Percentiles rank a stretch among this genome's conserved stretches.
Evolutionary conservation across 1,140 invertebrate species (phyloP).

Genomic region (Apis mellifera): Amel_HAv3.1 CM009946.2:3982501-3983000

Average conservation of each 20-base stretch:
- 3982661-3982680: constrained; percentile 51
- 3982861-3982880: constrained; percentile 64
- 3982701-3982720: constrained; percentile 53
- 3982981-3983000: constrained; percentile 81
- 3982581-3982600: background rate
- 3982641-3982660: constrained; percentile 52
- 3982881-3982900: constrained; percentile 60
- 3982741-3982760: constrained; percentile 50
- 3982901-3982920: constrained; percentile 56
- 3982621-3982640: no score
- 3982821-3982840: constrained; percentile 55
- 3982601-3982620: constrained; percentile 1
- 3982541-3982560: constrained; percentile 42
- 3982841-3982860: constrained; percentile 70
- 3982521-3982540: constrained; percentile 72
- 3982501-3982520: constrained; percentile 74
- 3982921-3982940: constrained; percentile 37
- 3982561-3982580: constrained; percentile 8
- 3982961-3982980: constrained; percentile 77
- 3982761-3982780: constrained; percentile 51
- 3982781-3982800: constrained; percentile 50
- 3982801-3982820: constrained; percentile 53
- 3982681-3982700: constrained; percentile 53
- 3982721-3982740: constrained; percentile 51
- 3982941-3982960: constrained; percentile 34